Percentiles rank a stretch among this genome's conserved stretches.
These are phyloP conservation scores for Cantharis nigra DNA, from an alignment of 2,888 invertebrate species.

Conservation along the genomic window DNA sequence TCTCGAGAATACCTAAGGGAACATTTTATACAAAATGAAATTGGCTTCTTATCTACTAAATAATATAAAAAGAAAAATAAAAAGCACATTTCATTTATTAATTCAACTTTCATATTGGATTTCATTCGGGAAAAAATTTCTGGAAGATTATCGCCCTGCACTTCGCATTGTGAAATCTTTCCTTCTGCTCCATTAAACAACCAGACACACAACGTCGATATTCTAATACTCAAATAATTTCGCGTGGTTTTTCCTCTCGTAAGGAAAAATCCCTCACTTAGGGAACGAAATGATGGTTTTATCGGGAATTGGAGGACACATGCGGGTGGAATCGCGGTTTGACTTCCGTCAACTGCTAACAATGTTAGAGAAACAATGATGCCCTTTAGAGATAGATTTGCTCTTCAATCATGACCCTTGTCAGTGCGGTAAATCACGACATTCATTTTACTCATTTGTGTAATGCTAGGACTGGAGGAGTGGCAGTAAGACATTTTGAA, in stretches of 20 bases:
- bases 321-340: constrained; percentile 29
- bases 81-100: constrained; percentile 3
- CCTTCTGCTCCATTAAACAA: constrained; percentile 11
- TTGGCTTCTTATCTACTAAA: constrained; percentile 1
- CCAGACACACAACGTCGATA: constrained; percentile 19
- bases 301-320: constrained; percentile 19
- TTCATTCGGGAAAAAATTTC: neutral
- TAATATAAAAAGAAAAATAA: neutral
- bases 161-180: neutral
- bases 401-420: constrained; percentile 32
- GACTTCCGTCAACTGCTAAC: constrained; percentile 34
- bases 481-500: constrained; percentile 10
- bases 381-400: constrained; percentile 28
- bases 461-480: constrained; percentile 26
- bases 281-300: constrained; percentile 26
- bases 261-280: constrained; percentile 22
- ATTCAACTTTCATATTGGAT: neutral
- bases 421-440: constrained; percentile 32
- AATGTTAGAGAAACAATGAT: constrained; percentile 34
- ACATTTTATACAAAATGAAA: constrained; percentile 3
- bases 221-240: constrained; percentile 18
- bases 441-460: constrained; percentile 33
- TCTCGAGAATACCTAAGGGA: constrained; percentile 6
- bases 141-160: neutral
- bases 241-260: neutral